Conservation (phyloP, 2,113 vertebrate species). For the Mirza zaza region DNA sequence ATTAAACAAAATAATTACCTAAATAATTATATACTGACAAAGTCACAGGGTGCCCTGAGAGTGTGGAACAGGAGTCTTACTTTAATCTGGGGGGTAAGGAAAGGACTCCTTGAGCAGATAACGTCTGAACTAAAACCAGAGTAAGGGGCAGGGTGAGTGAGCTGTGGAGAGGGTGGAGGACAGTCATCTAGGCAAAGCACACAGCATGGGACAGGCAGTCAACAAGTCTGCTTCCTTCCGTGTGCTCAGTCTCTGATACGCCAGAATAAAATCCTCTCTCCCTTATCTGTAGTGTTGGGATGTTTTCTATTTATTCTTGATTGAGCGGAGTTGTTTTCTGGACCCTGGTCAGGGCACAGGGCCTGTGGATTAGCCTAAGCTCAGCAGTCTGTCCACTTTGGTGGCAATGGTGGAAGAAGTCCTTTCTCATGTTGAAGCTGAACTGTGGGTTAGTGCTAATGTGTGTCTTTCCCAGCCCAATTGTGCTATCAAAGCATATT, state of each 20-base stretch:
- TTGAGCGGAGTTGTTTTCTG: neutral
- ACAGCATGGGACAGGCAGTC: neutral
- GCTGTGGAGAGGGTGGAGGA: neutral
- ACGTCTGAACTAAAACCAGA: neutral
- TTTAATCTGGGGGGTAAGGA: neutral
- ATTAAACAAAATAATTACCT: slow-evolving; percentile 55
- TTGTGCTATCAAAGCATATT: neutral
- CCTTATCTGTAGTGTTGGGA: neutral
- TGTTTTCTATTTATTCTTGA: neutral
- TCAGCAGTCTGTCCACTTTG: neutral
- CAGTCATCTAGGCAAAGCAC: neutral
- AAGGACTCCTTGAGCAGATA: neutral
- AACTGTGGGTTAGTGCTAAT: neutral
- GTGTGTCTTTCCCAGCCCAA: neutral
- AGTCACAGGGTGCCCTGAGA: neutral
- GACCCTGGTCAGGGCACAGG: neutral
- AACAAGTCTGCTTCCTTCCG: neutral
- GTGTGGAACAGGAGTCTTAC: neutral
- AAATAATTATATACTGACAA: slow-evolving; percentile 40
- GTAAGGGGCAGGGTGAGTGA: neutral
- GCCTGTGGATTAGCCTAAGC: neutral
- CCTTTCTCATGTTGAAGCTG: neutral
- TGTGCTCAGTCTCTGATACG: neutral
- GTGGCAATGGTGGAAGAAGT: neutral
- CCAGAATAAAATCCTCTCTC: neutral